phyloP scores from a whole-genome alignment of 2,888 invertebrate species.

The Drosophila leonis region DNA sequence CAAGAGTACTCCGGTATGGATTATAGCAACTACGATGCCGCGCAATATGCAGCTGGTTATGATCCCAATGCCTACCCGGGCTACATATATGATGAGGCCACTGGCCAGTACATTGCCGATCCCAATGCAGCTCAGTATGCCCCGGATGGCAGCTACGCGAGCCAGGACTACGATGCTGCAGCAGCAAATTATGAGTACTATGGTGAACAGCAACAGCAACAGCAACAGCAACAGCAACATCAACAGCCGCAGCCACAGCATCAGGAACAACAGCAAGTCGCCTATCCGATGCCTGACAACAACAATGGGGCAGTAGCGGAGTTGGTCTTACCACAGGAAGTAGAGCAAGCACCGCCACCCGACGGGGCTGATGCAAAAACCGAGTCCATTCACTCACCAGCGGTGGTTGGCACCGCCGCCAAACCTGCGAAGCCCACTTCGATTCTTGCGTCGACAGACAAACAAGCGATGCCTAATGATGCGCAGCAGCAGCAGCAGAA shows the following conservation, averaged over 20 bases:
- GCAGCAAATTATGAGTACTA: constrained; percentile 68
- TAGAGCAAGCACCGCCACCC: constrained; percentile 32
- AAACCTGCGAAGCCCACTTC: constrained; percentile 76
- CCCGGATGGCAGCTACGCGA: constrained; percentile 64
- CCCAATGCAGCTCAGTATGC: constrained; percentile 75
- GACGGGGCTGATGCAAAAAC: constrained; percentile 34
- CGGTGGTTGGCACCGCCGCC: constrained; percentile 34
- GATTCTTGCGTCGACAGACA: constrained; percentile 79
- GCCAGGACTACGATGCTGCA: constrained; percentile 66
- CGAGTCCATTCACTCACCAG: constrained; percentile 33
- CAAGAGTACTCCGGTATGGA: constrained; percentile 78
- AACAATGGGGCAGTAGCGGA: constrained; percentile 22
- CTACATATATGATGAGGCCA: constrained; percentile 83
- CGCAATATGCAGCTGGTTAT: constrained; percentile 76
- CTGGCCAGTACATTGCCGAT: constrained; percentile 81
- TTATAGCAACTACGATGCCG: constrained; percentile 82
- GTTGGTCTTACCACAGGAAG: constrained; percentile 53
- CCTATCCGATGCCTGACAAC: constrained; percentile 41
- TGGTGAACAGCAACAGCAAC: constrained; percentile 57
- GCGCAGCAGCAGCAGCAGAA: constrained; percentile 77
- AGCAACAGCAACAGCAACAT: constrained; percentile 34
- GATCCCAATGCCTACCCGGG: constrained; percentile 83
- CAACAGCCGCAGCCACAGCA: constrained; percentile 37
- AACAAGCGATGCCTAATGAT: constrained; percentile 79
- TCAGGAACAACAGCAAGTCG: constrained; percentile 34